Conservation (phyloP, 1,140 invertebrate species). For the Lamellibrachia luymesi region DNA sequence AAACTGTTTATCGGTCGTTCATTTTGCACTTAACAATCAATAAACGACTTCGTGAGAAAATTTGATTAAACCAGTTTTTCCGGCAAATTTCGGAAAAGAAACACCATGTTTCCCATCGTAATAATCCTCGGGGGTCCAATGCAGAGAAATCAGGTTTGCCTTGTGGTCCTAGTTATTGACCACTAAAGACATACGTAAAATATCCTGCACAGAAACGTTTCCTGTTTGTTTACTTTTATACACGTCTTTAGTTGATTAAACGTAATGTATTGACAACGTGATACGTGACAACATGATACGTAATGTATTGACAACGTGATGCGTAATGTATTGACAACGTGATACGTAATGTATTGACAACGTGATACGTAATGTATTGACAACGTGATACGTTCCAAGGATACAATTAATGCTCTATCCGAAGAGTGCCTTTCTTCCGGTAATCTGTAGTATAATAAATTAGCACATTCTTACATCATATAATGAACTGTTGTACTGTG, state of each 20-base stretch:
- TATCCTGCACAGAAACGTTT: background rate
- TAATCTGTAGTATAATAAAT: too few relatives aligned
- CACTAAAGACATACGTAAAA: background rate
- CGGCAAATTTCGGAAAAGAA: background rate
- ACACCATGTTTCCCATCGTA: background rate
- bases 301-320: too few relatives aligned
- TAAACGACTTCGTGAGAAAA: background rate
- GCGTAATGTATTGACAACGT: background rate
- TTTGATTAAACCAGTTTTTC: background rate
- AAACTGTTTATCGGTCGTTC: background rate
- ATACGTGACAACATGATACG: background rate
- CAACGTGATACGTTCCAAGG: too few relatives aligned
- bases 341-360: too few relatives aligned
- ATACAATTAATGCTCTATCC: too few relatives aligned
- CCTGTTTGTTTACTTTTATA: background rate
- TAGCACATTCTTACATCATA: too few relatives aligned
- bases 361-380: too few relatives aligned
- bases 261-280: background rate
- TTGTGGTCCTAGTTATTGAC: background rate
- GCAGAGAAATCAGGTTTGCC: background rate
- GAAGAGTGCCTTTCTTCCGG: too few relatives aligned
- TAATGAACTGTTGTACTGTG: too few relatives aligned
- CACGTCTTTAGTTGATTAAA: too few relatives aligned
- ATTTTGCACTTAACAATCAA: background rate
- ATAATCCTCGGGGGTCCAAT: background rate